A percentile compares a stretch with the other conserved stretches of the same genome.
Conservation (phyloP, 2,888 invertebrate species). For the Epsilonema sp. region DNA sequence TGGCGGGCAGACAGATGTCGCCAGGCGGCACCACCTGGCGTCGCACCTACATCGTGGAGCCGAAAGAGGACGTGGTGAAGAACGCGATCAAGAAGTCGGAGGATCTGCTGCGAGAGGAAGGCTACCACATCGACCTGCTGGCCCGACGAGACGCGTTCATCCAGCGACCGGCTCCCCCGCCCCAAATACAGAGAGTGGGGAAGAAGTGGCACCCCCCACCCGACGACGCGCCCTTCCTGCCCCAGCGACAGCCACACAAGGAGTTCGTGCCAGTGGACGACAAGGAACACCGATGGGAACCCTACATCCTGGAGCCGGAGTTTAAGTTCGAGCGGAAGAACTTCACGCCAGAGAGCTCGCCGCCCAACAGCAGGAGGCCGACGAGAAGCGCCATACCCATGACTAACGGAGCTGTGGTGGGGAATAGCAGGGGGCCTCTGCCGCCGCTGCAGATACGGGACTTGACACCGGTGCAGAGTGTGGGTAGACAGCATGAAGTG, state of each 20-base stretch:
- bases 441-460: too few species aligned
- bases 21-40: slow-evolving; percentile 15
- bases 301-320: slow-evolving; percentile 20
- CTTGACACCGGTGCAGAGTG: not conserved
- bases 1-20: too few species aligned
- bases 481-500: not conserved
- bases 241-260: not conserved
- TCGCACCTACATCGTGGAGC: slow-evolving; percentile 19
- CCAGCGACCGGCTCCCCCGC: slow-evolving; percentile 18
- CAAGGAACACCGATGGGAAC: slow-evolving; percentile 23
- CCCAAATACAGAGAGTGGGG: slow-evolving; percentile 18
- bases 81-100: slow-evolving; percentile 25
- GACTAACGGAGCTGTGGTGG: too few species aligned
- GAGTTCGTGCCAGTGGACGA: slow-evolving; percentile 10
- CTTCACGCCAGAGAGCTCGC: slow-evolving; percentile 21
- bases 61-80: slow-evolving; percentile 13
- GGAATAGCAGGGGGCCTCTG: not conserved
- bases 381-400: not conserved
- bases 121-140: slow-evolving; percentile 23
- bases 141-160: slow-evolving; percentile 21
- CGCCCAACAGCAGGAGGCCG: slow-evolving; percentile 10
- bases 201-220: slow-evolving; percentile 28
- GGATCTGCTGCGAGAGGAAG: slow-evolving; percentile 22
- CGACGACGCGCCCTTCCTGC: slow-evolving; percentile 21
- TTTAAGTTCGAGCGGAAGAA: slow-evolving; percentile 25